These are phyloP conservation scores for Marmota monax DNA, from an alignment of 2,113 vertebrate genomes.

Conservation along the genomic window DNA sequence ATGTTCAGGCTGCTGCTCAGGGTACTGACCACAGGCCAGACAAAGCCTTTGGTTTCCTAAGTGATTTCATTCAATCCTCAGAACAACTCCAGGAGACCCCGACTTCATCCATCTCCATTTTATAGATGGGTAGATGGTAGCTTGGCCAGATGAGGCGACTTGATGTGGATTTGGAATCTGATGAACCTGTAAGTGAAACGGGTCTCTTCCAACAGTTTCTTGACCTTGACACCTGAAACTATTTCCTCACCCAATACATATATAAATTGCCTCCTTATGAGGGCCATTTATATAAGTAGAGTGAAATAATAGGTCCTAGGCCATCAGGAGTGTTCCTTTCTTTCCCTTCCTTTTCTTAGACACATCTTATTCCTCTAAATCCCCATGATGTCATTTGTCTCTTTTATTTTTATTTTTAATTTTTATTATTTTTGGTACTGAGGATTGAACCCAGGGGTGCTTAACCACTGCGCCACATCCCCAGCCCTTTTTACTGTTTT, in stretches of 20 bases:
- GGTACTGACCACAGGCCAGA: not conserved
- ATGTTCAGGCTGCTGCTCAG: not conserved
- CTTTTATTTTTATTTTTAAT: not conserved
- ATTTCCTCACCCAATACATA: not conserved
- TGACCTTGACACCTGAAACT: not conserved
- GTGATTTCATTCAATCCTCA: not conserved
- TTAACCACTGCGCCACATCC: too few relatives aligned
- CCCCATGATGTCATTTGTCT: not conserved
- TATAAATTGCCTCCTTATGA: not conserved
- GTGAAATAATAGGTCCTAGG: not conserved
- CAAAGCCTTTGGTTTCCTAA: not conserved
- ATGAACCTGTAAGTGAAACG: not conserved
- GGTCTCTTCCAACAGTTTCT: not conserved
- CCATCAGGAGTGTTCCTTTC: not conserved
- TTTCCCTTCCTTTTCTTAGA: not conserved
- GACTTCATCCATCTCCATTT: not conserved
- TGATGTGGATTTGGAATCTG: not conserved
- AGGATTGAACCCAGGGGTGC: too few relatives aligned
- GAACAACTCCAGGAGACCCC: not conserved
- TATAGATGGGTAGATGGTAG: not conserved
- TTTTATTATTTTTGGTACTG: too few relatives aligned
- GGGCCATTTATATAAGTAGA: not conserved
- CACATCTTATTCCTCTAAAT: not conserved
- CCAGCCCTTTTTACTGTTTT: too few relatives aligned
- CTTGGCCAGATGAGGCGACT: not conserved